Evolutionary conservation across 2,113 vertebrate species (phyloP), one percentile per base, ranked within the genome.

Genomic region (Halcyon malimbica): DNA sequence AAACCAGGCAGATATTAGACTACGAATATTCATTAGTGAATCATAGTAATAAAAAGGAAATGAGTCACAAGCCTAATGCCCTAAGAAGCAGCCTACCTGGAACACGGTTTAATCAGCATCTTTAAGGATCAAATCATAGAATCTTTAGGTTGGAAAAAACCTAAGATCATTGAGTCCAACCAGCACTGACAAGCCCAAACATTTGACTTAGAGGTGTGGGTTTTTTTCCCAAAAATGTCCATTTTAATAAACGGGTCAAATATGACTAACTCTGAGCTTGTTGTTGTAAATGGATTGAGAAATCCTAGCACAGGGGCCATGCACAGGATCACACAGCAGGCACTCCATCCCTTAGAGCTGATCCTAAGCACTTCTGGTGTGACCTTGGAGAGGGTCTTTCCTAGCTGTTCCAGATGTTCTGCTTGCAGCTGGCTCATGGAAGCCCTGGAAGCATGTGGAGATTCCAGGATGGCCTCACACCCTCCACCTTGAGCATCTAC

Each of bases 251-350:
- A 63, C 19, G 10, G 18, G 16, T 82, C 17, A 64, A 79, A 78
- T 46, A 51, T 16, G 11, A 41, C 28, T 42, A 6, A 11, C 12
- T 39, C 44, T 51, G 50, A 78, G 29, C 29, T 60, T 39, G 20
- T 60, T 85, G 46, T 63, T 69, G n/a, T 16, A 26, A 62, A 53
- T 10, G 31, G 9, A 4, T 44, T 64, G 25, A 69, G 77, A 78
- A 63, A 62, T 6, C 46, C 46, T 20, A 48, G 16, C 10, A 41
- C 21, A 67, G 60, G 13, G 65, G 7, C 28, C 56, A 41, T 11
- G 21, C 17, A 16, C 0, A 0, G 11, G n/a, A 42, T 21, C n/a
- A 31, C 1, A 1, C 37, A 59, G 7, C 3, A 21, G 16, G 60
- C 7, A 18, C 31, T 42, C 51, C 16, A 7, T n/a, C 24, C 26